phyloP scores from a whole-genome alignment of 2,888 invertebrate genomes.

The Leptogaster cylindrica region DNA sequence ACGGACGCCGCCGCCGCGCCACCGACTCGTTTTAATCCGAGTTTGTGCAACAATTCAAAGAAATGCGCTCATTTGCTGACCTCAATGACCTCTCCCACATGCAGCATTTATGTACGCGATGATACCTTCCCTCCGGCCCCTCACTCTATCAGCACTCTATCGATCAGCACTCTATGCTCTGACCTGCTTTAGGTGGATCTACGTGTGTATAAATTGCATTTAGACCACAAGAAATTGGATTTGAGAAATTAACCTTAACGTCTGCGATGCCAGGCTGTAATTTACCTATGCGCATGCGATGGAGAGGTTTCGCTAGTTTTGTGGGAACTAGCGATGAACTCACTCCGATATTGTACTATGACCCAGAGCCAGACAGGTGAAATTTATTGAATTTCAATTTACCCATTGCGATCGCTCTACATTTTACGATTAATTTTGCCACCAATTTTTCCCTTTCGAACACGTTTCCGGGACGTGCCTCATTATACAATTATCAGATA shows the following conservation, averaged over 20 bases:
- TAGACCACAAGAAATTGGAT: conserved; percentile 40
- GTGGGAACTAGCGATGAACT: conserved; percentile 37
- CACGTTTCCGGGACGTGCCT: conserved; percentile 8
- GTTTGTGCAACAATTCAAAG: conserved; percentile 42
- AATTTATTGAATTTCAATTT: conserved; percentile 31
- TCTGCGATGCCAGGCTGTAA: conserved; percentile 32
- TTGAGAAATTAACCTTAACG: conserved; percentile 41
- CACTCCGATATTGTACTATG: conserved; percentile 36
- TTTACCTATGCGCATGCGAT: conserved; percentile 36
- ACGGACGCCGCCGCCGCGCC: background rate
- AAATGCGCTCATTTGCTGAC: conserved; percentile 50
- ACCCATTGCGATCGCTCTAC: conserved; percentile 19
- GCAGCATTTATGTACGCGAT: conserved; percentile 46
- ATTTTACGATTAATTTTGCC: background rate
- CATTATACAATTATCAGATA: conserved; percentile 4
- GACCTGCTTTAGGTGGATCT: conserved; percentile 32
- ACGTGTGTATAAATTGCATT: conserved; percentile 40
- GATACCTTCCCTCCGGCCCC: conserved; percentile 45
- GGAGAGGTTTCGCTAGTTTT: conserved; percentile 17
- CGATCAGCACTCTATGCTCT: conserved; percentile 20
- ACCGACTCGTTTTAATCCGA: background rate
- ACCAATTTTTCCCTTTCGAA: background rate
- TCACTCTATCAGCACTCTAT: conserved; percentile 1
- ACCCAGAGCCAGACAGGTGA: conserved; percentile 40
- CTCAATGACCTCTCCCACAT: conserved; percentile 49